phyloP scores from a whole-genome alignment of 1,140 invertebrate species.

The Drosophila micromelanica region DNA sequence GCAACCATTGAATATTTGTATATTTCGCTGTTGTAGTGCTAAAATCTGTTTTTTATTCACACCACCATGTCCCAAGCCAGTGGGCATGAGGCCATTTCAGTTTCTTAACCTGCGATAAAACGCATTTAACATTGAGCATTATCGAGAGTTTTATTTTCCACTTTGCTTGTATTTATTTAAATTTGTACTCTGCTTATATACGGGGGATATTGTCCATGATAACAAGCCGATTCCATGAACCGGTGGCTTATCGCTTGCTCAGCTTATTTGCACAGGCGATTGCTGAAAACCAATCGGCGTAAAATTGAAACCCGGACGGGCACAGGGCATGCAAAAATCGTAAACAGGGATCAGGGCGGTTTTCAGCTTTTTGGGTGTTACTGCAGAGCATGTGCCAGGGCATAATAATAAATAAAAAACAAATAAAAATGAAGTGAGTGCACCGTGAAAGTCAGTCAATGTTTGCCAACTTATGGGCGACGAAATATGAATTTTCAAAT shows the following conservation, averaged over 20 bases:
- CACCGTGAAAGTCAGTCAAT: slow-evolving; percentile 55
- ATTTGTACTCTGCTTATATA: slow-evolving; percentile 57
- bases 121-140: slow-evolving; percentile 46
- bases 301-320: slow-evolving; percentile 81
- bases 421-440: slow-evolving; percentile 66
- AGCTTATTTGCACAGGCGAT: slow-evolving; percentile 84
- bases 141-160: slow-evolving; percentile 71
- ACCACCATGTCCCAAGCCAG: not conserved
- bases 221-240: slow-evolving; percentile 38
- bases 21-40: not conserved
- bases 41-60: not conserved
- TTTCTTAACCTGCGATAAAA: slow-evolving; percentile 28
- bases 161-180: slow-evolving; percentile 82
- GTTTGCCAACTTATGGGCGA: slow-evolving; percentile 53
- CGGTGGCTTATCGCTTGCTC: slow-evolving; percentile 74
- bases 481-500: slow-evolving; percentile 82
- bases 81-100: not conserved
- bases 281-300: slow-evolving; percentile 83
- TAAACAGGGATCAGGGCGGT: slow-evolving; percentile 49
- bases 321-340: slow-evolving; percentile 47
- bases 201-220: slow-evolving; percentile 30
- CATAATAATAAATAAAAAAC: slow-evolving; percentile 76
- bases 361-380: slow-evolving; percentile 3
- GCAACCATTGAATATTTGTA: not conserved
- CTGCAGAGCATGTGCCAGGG: slow-evolving; percentile 55